Evolutionary conservation across 2,888 invertebrate species (phyloP), one percentile per base, ranked within the genome.

Genomic region (Druceiella hillmani): DNA sequence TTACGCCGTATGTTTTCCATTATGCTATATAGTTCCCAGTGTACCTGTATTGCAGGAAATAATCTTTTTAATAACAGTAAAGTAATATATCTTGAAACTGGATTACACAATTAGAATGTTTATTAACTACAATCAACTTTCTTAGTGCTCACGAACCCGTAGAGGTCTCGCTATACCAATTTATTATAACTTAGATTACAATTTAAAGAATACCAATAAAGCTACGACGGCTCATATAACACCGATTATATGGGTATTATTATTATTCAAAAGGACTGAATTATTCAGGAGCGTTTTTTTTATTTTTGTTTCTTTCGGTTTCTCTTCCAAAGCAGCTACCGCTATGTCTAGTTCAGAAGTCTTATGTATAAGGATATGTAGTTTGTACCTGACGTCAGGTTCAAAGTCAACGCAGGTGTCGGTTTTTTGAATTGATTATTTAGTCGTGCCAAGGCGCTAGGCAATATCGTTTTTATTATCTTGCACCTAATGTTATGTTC

Each of bases 181-280:
- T n/a, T n/a, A n/a, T n/a, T n/a, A 91, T 85, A 25, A 92, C 86
- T 55, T 92, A 93, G 48, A 90, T 90, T n/a, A 83, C 81, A 16
- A 92, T 83, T 20, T 92, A 86, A 36, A 92, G 74, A 45, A 92
- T 85, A 7, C 87, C 87, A 47, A 93, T 90, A 56, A 93, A 89
- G 87, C 89, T 1, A 93, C 90, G 1, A 92, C 91, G 2, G 92
- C 91, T 1, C 91, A 91, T 0, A 92, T 91, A 48, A 93, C 92
- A n/a, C 90, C 90, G 41, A 93, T 92, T 34, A 93, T 92, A n/a
- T 93, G 69, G 3, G 90, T 91, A 51, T 92, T 92, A 52, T 93
- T 92, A 52, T 90, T 91, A 37, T 78, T 83, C 7, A 87, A 75
- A 0, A 81, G 66, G 5, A 75, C 71, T 41, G 74, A 71, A 2